phyloP scores from a whole-genome alignment of 2,888 invertebrate species.

The Byasa hedistus region DNA sequence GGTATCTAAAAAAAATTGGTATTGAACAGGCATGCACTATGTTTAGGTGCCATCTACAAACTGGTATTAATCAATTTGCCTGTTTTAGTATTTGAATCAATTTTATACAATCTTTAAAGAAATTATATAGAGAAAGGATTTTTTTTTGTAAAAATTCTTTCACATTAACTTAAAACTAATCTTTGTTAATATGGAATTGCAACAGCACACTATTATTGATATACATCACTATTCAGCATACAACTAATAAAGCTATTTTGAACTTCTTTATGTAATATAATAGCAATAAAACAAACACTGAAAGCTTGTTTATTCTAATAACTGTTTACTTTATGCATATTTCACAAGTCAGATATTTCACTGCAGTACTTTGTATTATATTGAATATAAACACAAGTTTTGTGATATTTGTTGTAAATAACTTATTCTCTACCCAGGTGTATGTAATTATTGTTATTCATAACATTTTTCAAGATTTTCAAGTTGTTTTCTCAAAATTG shows the following conservation, averaged over 20 bases:
- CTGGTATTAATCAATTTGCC: too few relatives aligned
- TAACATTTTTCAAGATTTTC: too few relatives aligned
- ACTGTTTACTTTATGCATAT: neutral
- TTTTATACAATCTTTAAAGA: too few relatives aligned
- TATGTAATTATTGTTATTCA: neutral
- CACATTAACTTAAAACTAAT: too few relatives aligned
- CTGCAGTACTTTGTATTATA: neutral
- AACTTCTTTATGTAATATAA: neutral
- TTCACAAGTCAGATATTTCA: neutral
- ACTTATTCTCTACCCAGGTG: neutral
- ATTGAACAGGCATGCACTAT: too few relatives aligned
- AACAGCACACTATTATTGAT: constrained; percentile 3
- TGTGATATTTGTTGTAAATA: constrained; percentile 23
- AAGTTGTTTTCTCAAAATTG: neutral
- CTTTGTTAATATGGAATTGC: constrained; percentile 13
- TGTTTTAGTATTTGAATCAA: too few relatives aligned
- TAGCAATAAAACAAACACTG: neutral
- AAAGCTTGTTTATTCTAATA: neutral
- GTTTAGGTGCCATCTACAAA: too few relatives aligned
- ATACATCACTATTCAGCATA: neutral
- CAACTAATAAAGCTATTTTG: neutral
- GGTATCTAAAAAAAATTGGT: too few relatives aligned
- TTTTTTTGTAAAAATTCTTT: too few relatives aligned
- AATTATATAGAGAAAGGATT: too few relatives aligned
- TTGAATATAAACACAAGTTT: constrained; percentile 3